Evolutionary conservation across 2,888 invertebrate species (phyloP), one percentile per base, ranked within the genome.

Genomic region (Leucophora obtusa): DNA sequence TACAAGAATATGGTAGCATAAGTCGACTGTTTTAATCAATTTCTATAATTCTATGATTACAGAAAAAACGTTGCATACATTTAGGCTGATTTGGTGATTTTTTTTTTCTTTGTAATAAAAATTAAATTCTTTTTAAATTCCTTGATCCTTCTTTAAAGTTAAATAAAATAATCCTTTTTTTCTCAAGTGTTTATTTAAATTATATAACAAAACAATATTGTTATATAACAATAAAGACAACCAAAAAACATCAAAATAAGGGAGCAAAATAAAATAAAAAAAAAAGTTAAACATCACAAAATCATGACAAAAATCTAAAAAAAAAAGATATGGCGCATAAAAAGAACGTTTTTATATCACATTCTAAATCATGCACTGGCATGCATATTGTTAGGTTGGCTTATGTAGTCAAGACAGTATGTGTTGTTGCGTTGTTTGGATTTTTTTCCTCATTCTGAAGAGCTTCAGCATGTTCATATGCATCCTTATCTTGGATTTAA

Each of bases 291-390:
- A 77, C 81, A 81, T 73, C 56, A 65, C 38, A 50, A 74, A 77
- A 81, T 77, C 81, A 81, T 77, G 77, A 73, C 70, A 70, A 70
- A 77, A 81, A 62, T 77, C 66, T 81, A 77, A 77, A 73, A 62
- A 74, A 70, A 65, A 73, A 59, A 24, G 51, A 74, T 14, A 24
- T 70, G 35, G 35, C 47, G 35, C n/a, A 60, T 21, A 70, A 70
- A 70, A 17, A 11, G 47, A 69, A 62, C 7, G n/a, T 38, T 77
- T 71, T 77, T 66, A 56, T 60, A 60, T 28, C 28, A 77, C 18
- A 66, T 69, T 76, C 51, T 56, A 81, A 77, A 74, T 77, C 81
- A 77, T 70, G 70, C 69, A 69, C 68, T 80, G 63, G 63, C 75
- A 69, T 76, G 75, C 68, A 59, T 53, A 80, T 75, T 72, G 75